Percentiles rank a stretch among this genome's conserved stretches.
Conservation (phyloP, 2,113 vertebrate species). For the Sylvicapra grimmia region DNA sequence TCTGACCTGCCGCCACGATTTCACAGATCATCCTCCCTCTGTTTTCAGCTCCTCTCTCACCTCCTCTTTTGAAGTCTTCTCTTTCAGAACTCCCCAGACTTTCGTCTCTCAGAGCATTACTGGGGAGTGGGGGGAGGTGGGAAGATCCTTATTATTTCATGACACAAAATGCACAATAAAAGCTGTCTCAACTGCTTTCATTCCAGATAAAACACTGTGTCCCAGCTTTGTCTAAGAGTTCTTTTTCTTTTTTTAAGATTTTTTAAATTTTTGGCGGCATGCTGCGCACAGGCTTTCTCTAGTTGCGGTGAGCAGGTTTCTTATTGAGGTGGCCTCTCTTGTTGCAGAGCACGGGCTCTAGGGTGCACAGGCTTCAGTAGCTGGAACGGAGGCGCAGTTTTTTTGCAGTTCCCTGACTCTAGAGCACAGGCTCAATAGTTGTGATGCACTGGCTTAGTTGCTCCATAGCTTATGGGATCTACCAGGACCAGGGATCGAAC, state of each 20-base stretch:
- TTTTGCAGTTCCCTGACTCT: not conserved
- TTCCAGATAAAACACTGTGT: not conserved
- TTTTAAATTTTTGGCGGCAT: not conserved
- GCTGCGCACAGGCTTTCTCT: not conserved
- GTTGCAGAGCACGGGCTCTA: not conserved
- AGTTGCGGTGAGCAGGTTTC: not conserved
- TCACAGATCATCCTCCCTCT: not conserved
- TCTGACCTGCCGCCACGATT: not conserved
- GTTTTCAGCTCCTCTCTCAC: not conserved
- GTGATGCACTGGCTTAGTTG: not conserved
- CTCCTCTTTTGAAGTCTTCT: not conserved
- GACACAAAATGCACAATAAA: not conserved
- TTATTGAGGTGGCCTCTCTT: not conserved
- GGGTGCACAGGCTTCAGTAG: not conserved
- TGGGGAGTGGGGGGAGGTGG: not conserved
- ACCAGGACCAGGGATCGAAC: not conserved
- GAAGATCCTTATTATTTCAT: not conserved
- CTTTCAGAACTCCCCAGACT: not conserved
- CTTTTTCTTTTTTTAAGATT: not conserved
- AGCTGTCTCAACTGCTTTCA: not conserved
- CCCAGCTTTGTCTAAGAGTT: not conserved
- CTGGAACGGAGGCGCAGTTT: not conserved
- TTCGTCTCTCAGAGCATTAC: not conserved
- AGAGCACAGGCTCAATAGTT: not conserved
- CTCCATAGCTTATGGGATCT: not conserved